Evolutionary conservation across 2,113 vertebrate genomes (phyloP), one percentile per base, ranked within the genome.

Genomic region (Corythornis cristatus): DNA sequence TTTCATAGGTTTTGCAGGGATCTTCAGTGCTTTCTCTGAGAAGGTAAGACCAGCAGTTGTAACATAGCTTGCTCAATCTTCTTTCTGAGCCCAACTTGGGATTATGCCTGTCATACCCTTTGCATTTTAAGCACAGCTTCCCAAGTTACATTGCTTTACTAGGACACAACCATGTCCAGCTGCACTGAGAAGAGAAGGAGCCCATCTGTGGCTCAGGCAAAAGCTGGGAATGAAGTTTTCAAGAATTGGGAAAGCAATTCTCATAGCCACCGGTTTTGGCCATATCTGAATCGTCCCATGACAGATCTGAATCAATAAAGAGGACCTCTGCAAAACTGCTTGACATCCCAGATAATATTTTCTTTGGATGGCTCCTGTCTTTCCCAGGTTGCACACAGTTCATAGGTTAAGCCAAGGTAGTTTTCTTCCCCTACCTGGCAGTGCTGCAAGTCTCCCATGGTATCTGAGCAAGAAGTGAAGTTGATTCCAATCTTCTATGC

Each of bases 391-490:
- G 48, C 72, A 45, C 8, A 11, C 6, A 83, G 50, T 50, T 93
- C 62, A 58, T 42, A 79, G 29, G 43, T 72, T 95, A 89, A 87
- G 66, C 40, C 29, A 67, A 86, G 25, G 58, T 23, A 57, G 4
- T 73, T 77, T 91, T 83, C 75, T 77, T 3, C 28, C 29, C 23
- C 21, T 87, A 21, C 46, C 56, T 89, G 43, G 45, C 40, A 74
- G 31, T 3, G 7, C 43, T 79, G 65, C 62, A 82, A 86, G 22
- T 74, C 43, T 92, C 53, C 77, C 54, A 15, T n/a, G 19, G 31
- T 79, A 72, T 84, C 75, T 90, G 83, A 93, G 75, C 77, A 92
- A 91, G 71, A 83, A 82, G 28, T 31, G 64, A 93, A 51, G 45
- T 75, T 85, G 33, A 40, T 93, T 86, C 74, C 71, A 91, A 45